Evolutionary conservation across 2,113 vertebrate genomes (phyloP).

Genomic region (Saccopteryx bilineata): DNA sequence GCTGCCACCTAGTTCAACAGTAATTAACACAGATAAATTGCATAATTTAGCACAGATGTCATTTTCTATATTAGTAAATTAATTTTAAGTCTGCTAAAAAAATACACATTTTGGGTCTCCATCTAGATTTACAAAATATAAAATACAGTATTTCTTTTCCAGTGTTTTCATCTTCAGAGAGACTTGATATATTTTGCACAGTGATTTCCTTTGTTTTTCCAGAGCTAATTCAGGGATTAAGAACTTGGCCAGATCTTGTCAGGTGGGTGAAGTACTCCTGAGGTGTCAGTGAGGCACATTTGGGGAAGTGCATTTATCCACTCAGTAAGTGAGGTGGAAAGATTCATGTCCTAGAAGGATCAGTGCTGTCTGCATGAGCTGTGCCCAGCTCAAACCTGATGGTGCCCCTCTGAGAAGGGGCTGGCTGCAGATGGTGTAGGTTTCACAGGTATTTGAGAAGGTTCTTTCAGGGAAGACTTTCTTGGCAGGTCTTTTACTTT

Average conservation of each 20-base stretch:
- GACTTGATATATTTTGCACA: neutral
- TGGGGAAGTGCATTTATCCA: neutral
- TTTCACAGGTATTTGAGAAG: neutral
- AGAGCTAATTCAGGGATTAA: neutral
- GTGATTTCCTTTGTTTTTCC: slow-evolving; percentile 20
- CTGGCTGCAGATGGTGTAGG: neutral
- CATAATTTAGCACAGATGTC: neutral
- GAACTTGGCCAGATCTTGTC: neutral
- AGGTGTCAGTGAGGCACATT: neutral
- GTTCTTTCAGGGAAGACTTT: neutral
- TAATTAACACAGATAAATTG: neutral
- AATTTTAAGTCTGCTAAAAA: slow-evolving; percentile 29
- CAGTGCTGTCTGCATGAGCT: fast-evolving
- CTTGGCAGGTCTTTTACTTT: slow-evolving; percentile 40
- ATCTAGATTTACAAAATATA: neutral
- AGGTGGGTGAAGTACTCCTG: neutral
- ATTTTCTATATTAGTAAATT: slow-evolving; percentile 36
- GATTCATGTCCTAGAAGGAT: neutral
- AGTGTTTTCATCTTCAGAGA: neutral
- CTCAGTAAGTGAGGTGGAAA: neutral
- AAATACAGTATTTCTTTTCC: neutral
- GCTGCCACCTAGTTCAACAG: neutral
- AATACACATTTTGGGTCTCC: neutral
- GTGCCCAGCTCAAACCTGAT: neutral
- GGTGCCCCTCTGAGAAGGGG: neutral